Percentiles rank a stretch among this genome's conserved stretches.
These are phyloP conservation scores for Euglossa dilemma DNA, from an alignment of 1,140 invertebrate genomes.

Conservation along the genomic window DNA sequence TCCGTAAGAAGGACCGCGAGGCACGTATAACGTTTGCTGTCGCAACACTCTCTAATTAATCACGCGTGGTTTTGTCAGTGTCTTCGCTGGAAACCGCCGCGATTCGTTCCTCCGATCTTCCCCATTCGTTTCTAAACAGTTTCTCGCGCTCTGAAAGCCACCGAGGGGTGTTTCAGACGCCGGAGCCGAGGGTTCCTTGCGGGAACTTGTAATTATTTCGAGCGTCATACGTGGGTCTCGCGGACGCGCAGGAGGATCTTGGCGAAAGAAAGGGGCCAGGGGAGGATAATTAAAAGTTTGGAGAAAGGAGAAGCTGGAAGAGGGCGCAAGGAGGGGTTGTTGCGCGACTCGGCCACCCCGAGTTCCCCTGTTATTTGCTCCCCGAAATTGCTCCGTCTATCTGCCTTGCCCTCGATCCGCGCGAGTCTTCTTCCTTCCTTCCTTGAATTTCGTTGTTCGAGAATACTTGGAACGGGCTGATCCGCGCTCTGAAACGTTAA, in stretches of 20 bases:
- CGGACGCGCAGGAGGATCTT: slow-evolving; percentile 57
- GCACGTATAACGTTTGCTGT: too few species aligned
- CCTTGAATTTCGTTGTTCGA: slow-evolving; percentile 44
- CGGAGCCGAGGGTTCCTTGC: slow-evolving; percentile 41
- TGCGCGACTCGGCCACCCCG: slow-evolving; percentile 27
- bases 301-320: slow-evolving; percentile 26
- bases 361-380: slow-evolving; percentile 51
- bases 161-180: not conserved
- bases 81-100: too few species aligned
- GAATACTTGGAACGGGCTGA: slow-evolving; percentile 27
- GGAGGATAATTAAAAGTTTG: slow-evolving; percentile 76
- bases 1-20: too few species aligned
- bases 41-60: too few species aligned
- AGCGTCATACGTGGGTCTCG: slow-evolving; percentile 41
- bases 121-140: too few species aligned
- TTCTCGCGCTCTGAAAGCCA: too few species aligned
- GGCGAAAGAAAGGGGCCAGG: slow-evolving; percentile 66
- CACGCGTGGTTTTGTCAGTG: too few species aligned
- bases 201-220: slow-evolving; percentile 75
- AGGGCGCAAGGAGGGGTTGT: slow-evolving; percentile 7
- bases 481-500: slow-evolving; percentile 36
- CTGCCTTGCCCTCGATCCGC: slow-evolving; percentile 8
- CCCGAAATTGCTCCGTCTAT: slow-evolving; percentile 30
- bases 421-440: slow-evolving; percentile 17
- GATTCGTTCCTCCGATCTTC: too few species aligned